A percentile compares a stretch with the other conserved stretches of the same genome.
These are phyloP conservation scores for Dicranocentrus wangi DNA, from an alignment of 2,888 invertebrate genomes.

Conservation along the genomic window DNA sequence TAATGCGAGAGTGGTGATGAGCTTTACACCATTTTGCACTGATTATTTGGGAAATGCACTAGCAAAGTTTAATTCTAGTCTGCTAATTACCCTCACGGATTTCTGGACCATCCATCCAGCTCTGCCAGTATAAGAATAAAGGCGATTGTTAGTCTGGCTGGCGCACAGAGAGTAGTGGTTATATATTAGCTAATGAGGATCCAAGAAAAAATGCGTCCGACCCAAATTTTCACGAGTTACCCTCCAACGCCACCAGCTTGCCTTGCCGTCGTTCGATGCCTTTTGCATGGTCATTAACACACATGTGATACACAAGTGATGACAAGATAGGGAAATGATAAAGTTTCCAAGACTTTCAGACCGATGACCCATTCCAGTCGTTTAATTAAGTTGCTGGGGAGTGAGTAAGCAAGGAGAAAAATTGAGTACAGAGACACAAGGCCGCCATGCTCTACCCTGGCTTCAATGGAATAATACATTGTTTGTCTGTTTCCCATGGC, in stretches of 20 bases:
- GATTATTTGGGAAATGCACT: too few species aligned
- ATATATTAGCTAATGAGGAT: neutral
- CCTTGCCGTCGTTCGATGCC: neutral
- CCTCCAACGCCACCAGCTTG: neutral
- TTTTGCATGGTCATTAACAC: constrained; percentile 40
- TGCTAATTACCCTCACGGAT: too few species aligned
- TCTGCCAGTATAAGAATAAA: too few species aligned
- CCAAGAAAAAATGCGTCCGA: neutral
- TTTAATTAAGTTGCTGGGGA: constrained; percentile 57
- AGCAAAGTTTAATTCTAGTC: too few species aligned
- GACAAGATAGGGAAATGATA: neutral
- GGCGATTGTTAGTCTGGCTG: too few species aligned
- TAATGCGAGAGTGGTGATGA: too few species aligned
- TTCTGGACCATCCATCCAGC: too few species aligned
- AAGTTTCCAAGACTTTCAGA: constrained; percentile 38
- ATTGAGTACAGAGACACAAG: neutral
- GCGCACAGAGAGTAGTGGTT: neutral
- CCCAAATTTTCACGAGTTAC: neutral
- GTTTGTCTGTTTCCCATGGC: too few species aligned
- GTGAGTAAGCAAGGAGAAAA: constrained; percentile 17
- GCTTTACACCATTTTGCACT: too few species aligned
- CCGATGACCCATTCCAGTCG: constrained; percentile 11
- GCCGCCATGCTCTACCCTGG: too few species aligned
- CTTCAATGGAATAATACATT: neutral
- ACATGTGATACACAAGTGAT: constrained; percentile 26